These are phyloP conservation scores for Pseudotriccus pelzelni DNA, from an alignment of 2,797 vertebrate genomes.

Conservation along the genomic window DNA sequence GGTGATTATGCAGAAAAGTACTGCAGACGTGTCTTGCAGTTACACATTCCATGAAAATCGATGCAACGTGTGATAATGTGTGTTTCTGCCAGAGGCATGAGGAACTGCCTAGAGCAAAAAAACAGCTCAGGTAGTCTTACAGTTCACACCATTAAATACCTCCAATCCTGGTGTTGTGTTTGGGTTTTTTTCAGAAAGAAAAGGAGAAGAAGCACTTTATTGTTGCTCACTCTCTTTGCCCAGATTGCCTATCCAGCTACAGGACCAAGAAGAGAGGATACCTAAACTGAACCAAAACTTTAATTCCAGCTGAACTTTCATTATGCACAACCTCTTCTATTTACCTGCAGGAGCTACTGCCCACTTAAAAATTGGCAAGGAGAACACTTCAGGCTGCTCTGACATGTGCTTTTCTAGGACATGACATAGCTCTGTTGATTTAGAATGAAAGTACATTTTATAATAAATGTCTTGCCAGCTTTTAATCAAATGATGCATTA, in stretches of 20 bases:
- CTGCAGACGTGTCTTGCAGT: not conserved
- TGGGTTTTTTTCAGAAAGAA: fast-evolving
- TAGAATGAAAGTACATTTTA: not conserved
- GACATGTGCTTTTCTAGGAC: not conserved
- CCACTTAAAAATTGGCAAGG: not conserved
- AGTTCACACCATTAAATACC: not conserved
- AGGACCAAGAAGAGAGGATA: not conserved
- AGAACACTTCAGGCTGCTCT: not conserved
- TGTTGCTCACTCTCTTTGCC: not conserved
- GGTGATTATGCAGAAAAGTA: not conserved
- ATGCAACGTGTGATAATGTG: fast-evolving
- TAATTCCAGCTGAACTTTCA: not conserved
- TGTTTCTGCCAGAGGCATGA: not conserved
- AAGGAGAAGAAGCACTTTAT: not conserved
- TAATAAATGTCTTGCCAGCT: not conserved
- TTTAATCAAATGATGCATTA: constrained; percentile 38
- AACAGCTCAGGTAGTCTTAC: not conserved
- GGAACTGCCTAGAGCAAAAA: not conserved
- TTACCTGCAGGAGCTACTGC: not conserved
- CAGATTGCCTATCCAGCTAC: not conserved
- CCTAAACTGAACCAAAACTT: not conserved
- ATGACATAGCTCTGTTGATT: not conserved
- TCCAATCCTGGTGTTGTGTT: not conserved
- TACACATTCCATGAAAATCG: not conserved
- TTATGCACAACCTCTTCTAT: not conserved